Percentiles rank a stretch among this genome's conserved stretches.
These are phyloP conservation scores for Eulimnadia texana DNA, from an alignment of 1,140 invertebrate genomes.

Conservation along the genomic window DNA sequence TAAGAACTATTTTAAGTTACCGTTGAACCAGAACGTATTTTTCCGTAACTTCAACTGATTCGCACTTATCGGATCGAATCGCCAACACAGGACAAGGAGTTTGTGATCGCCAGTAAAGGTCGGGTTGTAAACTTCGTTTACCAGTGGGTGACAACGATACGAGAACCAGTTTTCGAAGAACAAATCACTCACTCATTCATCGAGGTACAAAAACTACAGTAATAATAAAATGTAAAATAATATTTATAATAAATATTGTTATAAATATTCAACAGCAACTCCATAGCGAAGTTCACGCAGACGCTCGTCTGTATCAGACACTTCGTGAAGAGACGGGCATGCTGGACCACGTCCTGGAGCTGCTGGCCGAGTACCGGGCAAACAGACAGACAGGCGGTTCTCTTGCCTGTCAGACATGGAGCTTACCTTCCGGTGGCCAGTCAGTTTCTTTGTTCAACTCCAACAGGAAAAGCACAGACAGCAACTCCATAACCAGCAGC, in stretches of 20 bases:
- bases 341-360: slow-evolving; percentile 43
- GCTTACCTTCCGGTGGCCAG: slow-evolving; percentile 47
- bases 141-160: slow-evolving; percentile 54
- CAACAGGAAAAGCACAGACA: background rate
- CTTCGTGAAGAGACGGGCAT: slow-evolving; percentile 47
- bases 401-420: slow-evolving; percentile 46
- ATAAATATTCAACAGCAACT: slow-evolving; percentile 39
- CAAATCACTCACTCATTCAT: slow-evolving; percentile 50
- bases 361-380: slow-evolving; percentile 26
- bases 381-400: slow-evolving; percentile 4
- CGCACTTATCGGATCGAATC: slow-evolving; percentile 45
- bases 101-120: slow-evolving; percentile 53
- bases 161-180: slow-evolving; percentile 60
- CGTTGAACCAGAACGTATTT: slow-evolving; percentile 16
- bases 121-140: slow-evolving; percentile 64
- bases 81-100: slow-evolving; percentile 48
- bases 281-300: slow-evolving; percentile 47
- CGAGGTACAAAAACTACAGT: slow-evolving; percentile 34
- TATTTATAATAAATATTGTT: background rate
- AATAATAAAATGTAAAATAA: background rate
- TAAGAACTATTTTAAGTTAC: too few species aligned
- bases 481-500: slow-evolving; percentile 16
- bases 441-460: slow-evolving; percentile 42
- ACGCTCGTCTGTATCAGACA: slow-evolving; percentile 28
- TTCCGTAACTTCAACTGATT: slow-evolving; percentile 6